phyloP scores from a whole-genome alignment of 2,888 invertebrate species.

The Belgica antarctica region DNA sequence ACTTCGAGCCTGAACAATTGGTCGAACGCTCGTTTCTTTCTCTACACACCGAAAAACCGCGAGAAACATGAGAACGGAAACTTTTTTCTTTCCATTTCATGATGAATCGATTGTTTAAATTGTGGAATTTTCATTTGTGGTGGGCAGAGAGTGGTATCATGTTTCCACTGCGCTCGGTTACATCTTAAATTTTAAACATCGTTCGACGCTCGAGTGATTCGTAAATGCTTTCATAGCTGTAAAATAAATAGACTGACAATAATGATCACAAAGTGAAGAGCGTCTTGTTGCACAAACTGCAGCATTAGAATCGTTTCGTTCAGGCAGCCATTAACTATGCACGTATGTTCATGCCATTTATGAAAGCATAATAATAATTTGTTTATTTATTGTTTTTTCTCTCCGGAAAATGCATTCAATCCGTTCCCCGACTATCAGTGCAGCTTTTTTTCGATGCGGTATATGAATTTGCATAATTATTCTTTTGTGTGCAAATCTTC shows the following conservation, averaged over 20 bases:
- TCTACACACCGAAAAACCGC: slow-evolving; percentile 2
- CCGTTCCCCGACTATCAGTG: not conserved
- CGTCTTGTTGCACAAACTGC: slow-evolving; percentile 10
- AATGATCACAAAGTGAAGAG: not conserved
- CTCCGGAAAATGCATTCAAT: not conserved
- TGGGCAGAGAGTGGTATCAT: not conserved
- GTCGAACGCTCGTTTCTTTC: no score
- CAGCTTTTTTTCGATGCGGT: not conserved
- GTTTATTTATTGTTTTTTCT: slow-evolving; percentile 43
- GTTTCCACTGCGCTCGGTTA: not conserved
- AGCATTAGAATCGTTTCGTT: not conserved
- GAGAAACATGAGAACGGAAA: not conserved
- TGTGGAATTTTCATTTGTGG: slow-evolving; percentile 16
- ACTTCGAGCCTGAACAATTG: no score
- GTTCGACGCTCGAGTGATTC: not conserved
- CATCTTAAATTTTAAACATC: slow-evolving; percentile 17
- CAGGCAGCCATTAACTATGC: not conserved
- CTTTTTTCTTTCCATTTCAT: slow-evolving; percentile 21
- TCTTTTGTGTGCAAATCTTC: slow-evolving; percentile 41
- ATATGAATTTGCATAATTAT: slow-evolving; percentile 42
- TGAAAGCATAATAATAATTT: slow-evolving; percentile 27
- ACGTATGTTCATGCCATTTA: not conserved
- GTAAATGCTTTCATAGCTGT: slow-evolving; percentile 21
- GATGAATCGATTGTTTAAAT: slow-evolving; percentile 16
- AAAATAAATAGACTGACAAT: slow-evolving; percentile 14